Evolutionary conservation across 2,797 vertebrate species (phyloP).

Genomic region (Lacerta viridis): DNA sequence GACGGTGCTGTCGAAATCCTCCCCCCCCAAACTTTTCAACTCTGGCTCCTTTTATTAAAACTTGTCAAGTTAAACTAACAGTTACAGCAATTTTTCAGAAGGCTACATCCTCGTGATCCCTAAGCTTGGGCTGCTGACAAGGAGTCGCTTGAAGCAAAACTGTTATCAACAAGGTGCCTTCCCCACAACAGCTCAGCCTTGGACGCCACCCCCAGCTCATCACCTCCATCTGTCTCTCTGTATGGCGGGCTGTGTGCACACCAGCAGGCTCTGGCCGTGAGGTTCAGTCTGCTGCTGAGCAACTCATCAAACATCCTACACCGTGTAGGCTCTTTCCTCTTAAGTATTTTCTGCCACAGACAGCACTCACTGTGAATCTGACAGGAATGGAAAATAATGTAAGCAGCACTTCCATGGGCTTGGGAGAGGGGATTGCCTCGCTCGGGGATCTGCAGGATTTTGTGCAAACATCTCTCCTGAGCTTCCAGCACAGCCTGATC

Average conservation of each 20-base stretch:
- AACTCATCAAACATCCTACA: constrained; percentile 74
- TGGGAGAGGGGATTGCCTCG: constrained; percentile 57
- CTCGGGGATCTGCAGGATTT: constrained; percentile 48
- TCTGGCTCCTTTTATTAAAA: constrained; percentile 64
- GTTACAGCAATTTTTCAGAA: constrained; percentile 76
- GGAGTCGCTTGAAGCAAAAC: constrained; percentile 76
- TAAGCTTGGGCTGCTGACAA: constrained; percentile 78
- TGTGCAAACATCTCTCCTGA: constrained; percentile 44
- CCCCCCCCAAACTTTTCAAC: constrained; percentile 4
- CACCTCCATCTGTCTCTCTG: constrained; percentile 75
- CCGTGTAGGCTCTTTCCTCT: constrained; percentile 64
- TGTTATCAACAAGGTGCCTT: constrained; percentile 75
- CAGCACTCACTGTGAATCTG: constrained; percentile 66
- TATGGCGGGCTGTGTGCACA: constrained; percentile 24
- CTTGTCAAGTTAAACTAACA: constrained; percentile 67
- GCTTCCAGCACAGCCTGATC: constrained; percentile 46
- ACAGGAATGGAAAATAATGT: constrained; percentile 63
- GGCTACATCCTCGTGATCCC: constrained; percentile 74
- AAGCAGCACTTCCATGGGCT: constrained; percentile 58
- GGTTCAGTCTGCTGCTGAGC: constrained; percentile 71
- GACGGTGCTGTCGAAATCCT: not conserved
- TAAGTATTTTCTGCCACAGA: constrained; percentile 51
- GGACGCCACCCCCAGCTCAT: constrained; percentile 67
- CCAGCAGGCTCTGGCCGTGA: constrained; percentile 70
- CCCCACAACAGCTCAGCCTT: constrained; percentile 63